Conservation (phyloP, 1,140 invertebrate genomes). For the Brachionus koreanus region DNA sequence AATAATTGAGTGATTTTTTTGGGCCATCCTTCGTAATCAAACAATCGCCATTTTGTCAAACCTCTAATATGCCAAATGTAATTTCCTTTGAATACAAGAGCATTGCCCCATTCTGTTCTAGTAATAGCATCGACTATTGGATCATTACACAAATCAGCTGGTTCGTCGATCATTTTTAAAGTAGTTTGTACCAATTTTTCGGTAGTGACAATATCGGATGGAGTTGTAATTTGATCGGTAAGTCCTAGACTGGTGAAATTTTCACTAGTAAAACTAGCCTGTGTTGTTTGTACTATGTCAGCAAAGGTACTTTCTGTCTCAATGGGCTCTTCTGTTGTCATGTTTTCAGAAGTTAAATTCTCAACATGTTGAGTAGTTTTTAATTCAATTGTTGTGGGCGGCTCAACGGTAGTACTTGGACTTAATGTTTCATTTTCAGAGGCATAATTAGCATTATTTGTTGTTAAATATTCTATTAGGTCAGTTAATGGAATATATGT, state of each 20-base stretch:
- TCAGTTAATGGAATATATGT: neutral
- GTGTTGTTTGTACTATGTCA: neutral
- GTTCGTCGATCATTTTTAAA: neutral
- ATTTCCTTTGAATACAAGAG: conserved; percentile 35
- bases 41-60: conserved; percentile 40
- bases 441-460: neutral
- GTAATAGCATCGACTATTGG: conserved; percentile 36
- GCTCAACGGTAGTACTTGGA: neutral
- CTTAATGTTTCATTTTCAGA: neutral
- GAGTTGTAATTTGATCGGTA: neutral
- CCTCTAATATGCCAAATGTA: conserved; percentile 43
- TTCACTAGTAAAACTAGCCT: neutral
- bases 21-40: conserved; percentile 44
- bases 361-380: neutral
- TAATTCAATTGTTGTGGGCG: neutral
- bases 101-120: conserved; percentile 43
- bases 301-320: neutral
- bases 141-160: conserved; percentile 43
- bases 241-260: neutral
- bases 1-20: conserved; percentile 35
- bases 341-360: neutral
- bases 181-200: neutral
- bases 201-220: neutral
- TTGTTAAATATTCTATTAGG: neutral
- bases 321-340: neutral